Evolutionary conservation across 2,113 vertebrate species (phyloP).

Genomic region (Capra hircus): DNA sequence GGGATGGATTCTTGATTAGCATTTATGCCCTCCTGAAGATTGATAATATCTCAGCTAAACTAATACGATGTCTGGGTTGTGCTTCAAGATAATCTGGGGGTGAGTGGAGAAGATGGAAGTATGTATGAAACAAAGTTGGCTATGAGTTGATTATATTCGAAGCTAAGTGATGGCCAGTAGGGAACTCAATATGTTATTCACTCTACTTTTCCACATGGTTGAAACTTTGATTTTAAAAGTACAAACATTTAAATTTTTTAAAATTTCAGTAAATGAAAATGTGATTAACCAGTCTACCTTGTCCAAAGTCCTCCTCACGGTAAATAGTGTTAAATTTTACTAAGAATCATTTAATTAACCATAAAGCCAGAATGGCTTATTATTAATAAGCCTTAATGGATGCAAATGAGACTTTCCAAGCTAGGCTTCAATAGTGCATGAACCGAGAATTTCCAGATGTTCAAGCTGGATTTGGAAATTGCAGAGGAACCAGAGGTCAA

Average conservation of each 20-base stretch:
- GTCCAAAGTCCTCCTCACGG: too few species aligned
- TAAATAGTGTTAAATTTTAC: too few species aligned
- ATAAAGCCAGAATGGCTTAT: too few species aligned
- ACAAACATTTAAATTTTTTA: too few species aligned
- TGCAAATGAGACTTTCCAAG: neutral
- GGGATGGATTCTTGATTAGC: neutral
- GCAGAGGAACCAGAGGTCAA: neutral
- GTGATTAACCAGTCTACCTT: too few species aligned
- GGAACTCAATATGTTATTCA: neutral
- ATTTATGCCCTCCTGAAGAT: neutral
- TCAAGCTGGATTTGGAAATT: neutral
- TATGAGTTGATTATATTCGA: neutral
- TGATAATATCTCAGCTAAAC: slow-evolving; percentile 3
- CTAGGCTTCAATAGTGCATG: neutral
- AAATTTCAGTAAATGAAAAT: too few species aligned
- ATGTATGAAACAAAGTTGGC: neutral
- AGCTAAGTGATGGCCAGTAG: neutral
- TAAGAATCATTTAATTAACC: too few species aligned
- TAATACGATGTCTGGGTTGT: neutral
- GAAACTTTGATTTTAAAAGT: too few species aligned
- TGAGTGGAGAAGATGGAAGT: neutral
- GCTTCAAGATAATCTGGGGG: neutral
- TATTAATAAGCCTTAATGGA: neutral
- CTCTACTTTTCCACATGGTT: neutral
- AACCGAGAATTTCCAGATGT: neutral